Conservation (phyloP, 2,888 invertebrate genomes). For the Leptodirus hochenwartii region DNA sequence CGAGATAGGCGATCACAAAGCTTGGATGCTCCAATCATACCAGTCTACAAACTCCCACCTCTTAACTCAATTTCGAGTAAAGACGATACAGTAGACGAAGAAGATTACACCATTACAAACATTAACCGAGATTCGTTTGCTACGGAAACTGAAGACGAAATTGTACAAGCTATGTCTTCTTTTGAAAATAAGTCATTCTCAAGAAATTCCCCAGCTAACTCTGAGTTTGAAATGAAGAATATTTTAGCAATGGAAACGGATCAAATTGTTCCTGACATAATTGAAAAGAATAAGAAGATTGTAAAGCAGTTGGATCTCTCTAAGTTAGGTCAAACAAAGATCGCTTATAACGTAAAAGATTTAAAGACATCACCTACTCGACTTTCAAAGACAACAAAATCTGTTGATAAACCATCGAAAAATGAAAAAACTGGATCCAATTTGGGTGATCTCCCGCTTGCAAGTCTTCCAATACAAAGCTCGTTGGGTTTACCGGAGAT, state of each 20-base stretch:
- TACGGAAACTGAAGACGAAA: conserved; percentile 31
- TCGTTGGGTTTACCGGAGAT: conserved; percentile 25
- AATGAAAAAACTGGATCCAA: too few species aligned
- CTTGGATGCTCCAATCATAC: conserved; percentile 67
- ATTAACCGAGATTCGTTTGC: conserved; percentile 22
- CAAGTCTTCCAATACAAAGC: conserved; percentile 29
- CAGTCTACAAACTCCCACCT: conserved; percentile 58
- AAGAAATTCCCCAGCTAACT: conserved; percentile 2
- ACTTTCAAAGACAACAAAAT: conserved; percentile 28
- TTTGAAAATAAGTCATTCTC: not conserved
- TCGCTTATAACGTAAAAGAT: conserved; percentile 28
- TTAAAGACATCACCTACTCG: conserved; percentile 9
- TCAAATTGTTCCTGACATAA: conserved; percentile 28
- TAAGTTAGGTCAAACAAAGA: conserved; percentile 19
- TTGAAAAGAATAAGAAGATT: conserved; percentile 16
- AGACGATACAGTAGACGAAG: conserved; percentile 69
- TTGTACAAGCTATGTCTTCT: conserved; percentile 15
- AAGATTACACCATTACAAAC: conserved; percentile 30
- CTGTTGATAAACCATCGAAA: conserved; percentile 24
- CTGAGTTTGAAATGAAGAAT: conserved; percentile 1
- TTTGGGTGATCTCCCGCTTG: too few species aligned
- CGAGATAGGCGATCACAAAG: conserved; percentile 64
- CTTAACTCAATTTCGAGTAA: conserved; percentile 77
- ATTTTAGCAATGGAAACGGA: conserved; percentile 28
- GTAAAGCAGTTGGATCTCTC: conserved; percentile 14